Evolutionary conservation across 2,113 vertebrate species (phyloP).

Genomic region (Pangasianodon hypophthalmus): DNA sequence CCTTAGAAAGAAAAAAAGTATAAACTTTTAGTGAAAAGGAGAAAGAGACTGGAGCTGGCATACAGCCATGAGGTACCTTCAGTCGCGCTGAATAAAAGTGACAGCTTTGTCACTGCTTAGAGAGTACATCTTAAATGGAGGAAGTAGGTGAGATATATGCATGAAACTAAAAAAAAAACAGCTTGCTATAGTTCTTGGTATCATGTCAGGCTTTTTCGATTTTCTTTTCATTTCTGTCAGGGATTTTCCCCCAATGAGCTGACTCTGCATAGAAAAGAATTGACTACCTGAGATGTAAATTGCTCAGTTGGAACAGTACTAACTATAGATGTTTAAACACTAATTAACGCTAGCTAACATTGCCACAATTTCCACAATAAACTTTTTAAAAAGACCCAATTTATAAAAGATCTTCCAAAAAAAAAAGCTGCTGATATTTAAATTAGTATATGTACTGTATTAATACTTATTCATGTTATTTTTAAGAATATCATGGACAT

Average conservation of each 20-base stretch:
- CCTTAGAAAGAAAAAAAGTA: not conserved
- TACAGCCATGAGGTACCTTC: not conserved
- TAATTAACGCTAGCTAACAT: not conserved
- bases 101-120: slow-evolving; percentile 12
- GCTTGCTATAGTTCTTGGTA: not conserved
- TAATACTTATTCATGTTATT: too few species aligned
- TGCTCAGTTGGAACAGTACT: not conserved
- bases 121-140: slow-evolving; percentile 6
- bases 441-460: not conserved
- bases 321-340: not conserved
- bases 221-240: not conserved
- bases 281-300: not conserved
- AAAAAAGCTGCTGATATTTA: not conserved
- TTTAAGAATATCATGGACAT: too few species aligned
- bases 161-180: not conserved
- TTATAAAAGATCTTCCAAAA: not conserved
- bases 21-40: slow-evolving; percentile 31
- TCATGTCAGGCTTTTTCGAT: not conserved
- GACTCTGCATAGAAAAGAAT: not conserved
- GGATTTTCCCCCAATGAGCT: slow-evolving; percentile 1
- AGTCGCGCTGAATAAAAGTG: slow-evolving; percentile 22
- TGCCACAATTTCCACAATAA: not conserved
- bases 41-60: not conserved
- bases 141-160: not conserved
- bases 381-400: not conserved